Evolutionary conservation across 2,113 vertebrate genomes (phyloP), one percentile per base, ranked within the genome.

Genomic region (Etia nguti): DNA sequence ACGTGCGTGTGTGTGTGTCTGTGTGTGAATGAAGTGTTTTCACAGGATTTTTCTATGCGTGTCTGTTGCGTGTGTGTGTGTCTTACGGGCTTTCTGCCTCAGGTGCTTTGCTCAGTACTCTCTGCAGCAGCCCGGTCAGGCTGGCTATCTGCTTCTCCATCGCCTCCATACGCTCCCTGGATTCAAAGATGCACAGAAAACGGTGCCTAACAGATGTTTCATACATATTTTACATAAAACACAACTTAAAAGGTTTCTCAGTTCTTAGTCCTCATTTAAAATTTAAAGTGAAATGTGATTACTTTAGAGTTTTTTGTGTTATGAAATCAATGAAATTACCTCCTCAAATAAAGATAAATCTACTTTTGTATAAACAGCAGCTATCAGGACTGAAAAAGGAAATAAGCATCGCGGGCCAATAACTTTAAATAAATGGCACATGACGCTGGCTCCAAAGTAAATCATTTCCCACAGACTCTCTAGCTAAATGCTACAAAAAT

Each of bases 111-210:
- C 98, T 98, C 85, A 99, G 96, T 2, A 98, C 98, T 4, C 98
- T 98, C 95, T 99, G 98, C 87, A 99, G 97, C 85, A 99, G 96
- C 81, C 98, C 98, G 0, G 98, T 99, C 95, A 99, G 96, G 80
- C 98, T 99, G 77, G 98, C 98, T 2, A 99, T 99, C 96, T 99
- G 98, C 95, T 99, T 99, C 95, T 99, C 98, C 98, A 99, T 99
- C 2, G 97, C 98, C 91, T 99, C 98, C 98, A 99, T 99, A 6
- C 98, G 96, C 87, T 99, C 98, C 94, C 98, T 98, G 83, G 13
- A 83, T 50, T 29, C 57, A 62, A 1, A 62, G 9, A 89, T 6
- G 29, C 59, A 87, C 15, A 68, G 16, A 80, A 75, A 1, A 79
- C 41, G 5, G 4, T 11, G 16, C 12, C 29, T 50, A 24, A 65